A percentile compares a stretch with the other conserved stretches of the same genome.
phyloP scores from a whole-genome alignment of 64 coral and sea anemone species.

The Anthopleura sola region DNA sequence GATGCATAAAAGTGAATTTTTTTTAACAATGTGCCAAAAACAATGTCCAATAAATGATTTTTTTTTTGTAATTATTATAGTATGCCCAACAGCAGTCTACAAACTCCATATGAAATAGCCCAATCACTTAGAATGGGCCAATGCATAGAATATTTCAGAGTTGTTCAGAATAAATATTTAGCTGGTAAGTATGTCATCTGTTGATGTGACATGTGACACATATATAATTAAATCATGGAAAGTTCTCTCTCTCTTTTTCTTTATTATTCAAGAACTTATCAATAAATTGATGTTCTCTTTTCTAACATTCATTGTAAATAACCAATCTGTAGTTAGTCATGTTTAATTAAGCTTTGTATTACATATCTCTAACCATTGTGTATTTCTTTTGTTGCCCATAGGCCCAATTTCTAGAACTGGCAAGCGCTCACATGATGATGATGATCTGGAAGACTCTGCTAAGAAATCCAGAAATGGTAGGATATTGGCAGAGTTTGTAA shows the following conservation, averaged over 20 bases:
- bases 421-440: background rate
- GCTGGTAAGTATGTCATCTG: background rate
- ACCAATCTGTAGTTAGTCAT: no score
- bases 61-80: no score
- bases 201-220: no score
- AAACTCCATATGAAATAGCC: constrained; percentile 78
- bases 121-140: constrained; percentile 48
- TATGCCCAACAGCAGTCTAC: constrained; percentile 19
- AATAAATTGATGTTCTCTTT: no score
- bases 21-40: no score
- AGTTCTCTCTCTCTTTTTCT: no score
- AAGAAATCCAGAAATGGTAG: background rate
- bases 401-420: background rate
- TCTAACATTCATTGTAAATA: no score
- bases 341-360: no score
- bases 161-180: background rate
- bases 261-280: no score
- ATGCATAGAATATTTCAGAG: constrained; percentile 50
- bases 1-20: no score
- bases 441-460: background rate
- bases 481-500: background rate
- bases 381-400: background rate
- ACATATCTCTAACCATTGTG: background rate
- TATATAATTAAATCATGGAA: no score
- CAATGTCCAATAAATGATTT: no score